These are phyloP conservation scores for Phengaris arion DNA, from an alignment of 2,888 invertebrate species.

Conservation along the genomic window DNA sequence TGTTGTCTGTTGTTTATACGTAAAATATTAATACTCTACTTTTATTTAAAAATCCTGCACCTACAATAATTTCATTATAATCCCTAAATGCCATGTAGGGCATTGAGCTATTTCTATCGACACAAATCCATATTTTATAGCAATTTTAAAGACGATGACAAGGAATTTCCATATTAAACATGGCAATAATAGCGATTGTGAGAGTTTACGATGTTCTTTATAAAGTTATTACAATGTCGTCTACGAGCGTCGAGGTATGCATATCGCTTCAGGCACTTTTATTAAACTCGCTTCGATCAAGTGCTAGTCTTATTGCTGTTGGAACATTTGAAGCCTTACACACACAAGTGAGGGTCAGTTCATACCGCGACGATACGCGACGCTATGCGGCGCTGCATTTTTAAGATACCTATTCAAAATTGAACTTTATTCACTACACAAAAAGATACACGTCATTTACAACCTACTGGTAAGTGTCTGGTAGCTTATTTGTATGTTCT, in stretches of 20 bases:
- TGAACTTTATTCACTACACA: too few species aligned
- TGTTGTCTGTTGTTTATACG: too few species aligned
- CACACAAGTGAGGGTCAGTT: too few species aligned
- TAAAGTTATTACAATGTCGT: slow-evolving; percentile 22
- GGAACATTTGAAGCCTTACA: not conserved
- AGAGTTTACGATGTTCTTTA: not conserved
- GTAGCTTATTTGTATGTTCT: too few species aligned
- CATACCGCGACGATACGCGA: too few species aligned
- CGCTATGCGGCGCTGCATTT: too few species aligned
- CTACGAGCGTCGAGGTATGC: slow-evolving; percentile 15
- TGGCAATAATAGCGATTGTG: not conserved
- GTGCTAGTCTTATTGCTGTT: not conserved
- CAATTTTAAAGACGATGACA: slow-evolving; percentile 2
- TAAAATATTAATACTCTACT: too few species aligned
- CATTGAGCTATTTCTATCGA: not conserved
- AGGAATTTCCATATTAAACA: slow-evolving; percentile 20
- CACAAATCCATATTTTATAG: slow-evolving; percentile 1
- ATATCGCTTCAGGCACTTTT: slow-evolving; percentile 10
- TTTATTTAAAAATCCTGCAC: not conserved
- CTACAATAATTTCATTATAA: not conserved
- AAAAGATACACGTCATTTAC: too few species aligned
- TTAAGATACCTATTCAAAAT: too few species aligned
- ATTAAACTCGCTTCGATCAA: slow-evolving; percentile 15
- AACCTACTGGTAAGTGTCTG: too few species aligned
- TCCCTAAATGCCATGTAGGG: not conserved